These are phyloP conservation scores for Epinotia nisella DNA, from an alignment of 2,888 invertebrate genomes.

Conservation along the genomic window DNA sequence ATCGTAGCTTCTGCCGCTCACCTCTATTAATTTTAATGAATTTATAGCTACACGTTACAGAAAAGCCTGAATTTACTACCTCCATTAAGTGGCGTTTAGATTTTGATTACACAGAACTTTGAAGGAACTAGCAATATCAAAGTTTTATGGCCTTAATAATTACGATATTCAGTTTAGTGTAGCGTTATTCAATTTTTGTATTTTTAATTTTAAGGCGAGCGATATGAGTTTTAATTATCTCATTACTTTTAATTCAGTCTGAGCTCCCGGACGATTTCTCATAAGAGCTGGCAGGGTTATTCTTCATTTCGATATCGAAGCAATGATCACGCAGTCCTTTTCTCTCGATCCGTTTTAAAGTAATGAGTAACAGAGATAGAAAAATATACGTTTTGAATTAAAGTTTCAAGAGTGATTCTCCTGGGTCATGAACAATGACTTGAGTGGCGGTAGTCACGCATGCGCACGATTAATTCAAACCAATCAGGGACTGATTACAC, in stretches of 20 bases:
- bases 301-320: neutral
- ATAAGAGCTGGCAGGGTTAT: slow-evolving; percentile 58
- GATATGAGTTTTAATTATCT: slow-evolving; percentile 78
- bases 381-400: neutral
- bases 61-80: slow-evolving; percentile 65
- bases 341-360: neutral
- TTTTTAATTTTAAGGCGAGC: slow-evolving; percentile 56
- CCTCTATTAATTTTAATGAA: slow-evolving; percentile 73
- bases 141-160: slow-evolving; percentile 42
- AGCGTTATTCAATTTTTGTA: slow-evolving; percentile 36
- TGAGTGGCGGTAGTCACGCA: slow-evolving; percentile 81
- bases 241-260: slow-evolving; percentile 80
- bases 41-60: slow-evolving; percentile 72
- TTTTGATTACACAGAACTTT: slow-evolving; percentile 46
- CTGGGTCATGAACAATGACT: slow-evolving; percentile 60
- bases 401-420: slow-evolving; percentile 2
- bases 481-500: slow-evolving; percentile 83
- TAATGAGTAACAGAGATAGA: slow-evolving; percentile 10
- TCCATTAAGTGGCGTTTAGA: slow-evolving; percentile 60
- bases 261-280: slow-evolving; percentile 72
- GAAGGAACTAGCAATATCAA: slow-evolving; percentile 33
- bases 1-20: slow-evolving; percentile 66
- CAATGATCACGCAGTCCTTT: neutral
- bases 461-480: slow-evolving; percentile 82
- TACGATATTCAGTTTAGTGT: slow-evolving; percentile 35